Percentiles rank a stretch among this genome's conserved stretches.
Conservation (phyloP, 2,888 invertebrate genomes). For the Andrena minutula region DNA sequence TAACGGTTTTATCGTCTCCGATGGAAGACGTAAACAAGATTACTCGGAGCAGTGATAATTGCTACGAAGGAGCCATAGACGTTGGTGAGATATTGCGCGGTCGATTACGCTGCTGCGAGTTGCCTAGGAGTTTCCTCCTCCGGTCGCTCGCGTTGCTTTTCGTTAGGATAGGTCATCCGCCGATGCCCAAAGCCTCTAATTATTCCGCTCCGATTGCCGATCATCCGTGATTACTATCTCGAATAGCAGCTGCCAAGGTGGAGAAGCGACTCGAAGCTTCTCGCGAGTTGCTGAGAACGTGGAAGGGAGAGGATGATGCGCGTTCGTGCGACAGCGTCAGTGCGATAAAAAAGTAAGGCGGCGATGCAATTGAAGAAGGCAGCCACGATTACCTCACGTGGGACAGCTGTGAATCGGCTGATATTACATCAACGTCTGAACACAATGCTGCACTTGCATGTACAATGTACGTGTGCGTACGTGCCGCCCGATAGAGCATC, state of each 20-base stretch:
- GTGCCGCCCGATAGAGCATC: slow-evolving; percentile 10
- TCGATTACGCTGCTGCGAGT: not conserved
- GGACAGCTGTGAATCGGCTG: slow-evolving; percentile 59
- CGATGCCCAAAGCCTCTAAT: not conserved
- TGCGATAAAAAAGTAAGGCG: slow-evolving; percentile 18
- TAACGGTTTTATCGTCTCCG: slow-evolving; percentile 8
- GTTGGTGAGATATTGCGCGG: not conserved
- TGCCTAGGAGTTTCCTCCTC: not conserved
- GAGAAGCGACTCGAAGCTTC: not conserved
- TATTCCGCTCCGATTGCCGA: not conserved
- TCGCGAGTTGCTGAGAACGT: not conserved
- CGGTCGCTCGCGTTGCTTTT: not conserved
- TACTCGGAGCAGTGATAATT: not conserved
- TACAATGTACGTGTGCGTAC: slow-evolving; percentile 14
- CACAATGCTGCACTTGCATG: slow-evolving; percentile 45
- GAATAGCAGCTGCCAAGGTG: not conserved
- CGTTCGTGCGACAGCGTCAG: not conserved
- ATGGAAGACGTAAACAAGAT: slow-evolving; percentile 1
- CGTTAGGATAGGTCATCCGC: not conserved
- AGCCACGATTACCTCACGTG: slow-evolving; percentile 60
- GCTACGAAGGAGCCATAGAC: too few relatives aligned
- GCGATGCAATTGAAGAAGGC: slow-evolving; percentile 34
- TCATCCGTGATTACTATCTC: not conserved
- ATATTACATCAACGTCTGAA: slow-evolving; percentile 56
- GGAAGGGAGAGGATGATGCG: not conserved